phyloP scores from a whole-genome alignment of 2,888 invertebrate species.

The Drosophila tanythrix region DNA sequence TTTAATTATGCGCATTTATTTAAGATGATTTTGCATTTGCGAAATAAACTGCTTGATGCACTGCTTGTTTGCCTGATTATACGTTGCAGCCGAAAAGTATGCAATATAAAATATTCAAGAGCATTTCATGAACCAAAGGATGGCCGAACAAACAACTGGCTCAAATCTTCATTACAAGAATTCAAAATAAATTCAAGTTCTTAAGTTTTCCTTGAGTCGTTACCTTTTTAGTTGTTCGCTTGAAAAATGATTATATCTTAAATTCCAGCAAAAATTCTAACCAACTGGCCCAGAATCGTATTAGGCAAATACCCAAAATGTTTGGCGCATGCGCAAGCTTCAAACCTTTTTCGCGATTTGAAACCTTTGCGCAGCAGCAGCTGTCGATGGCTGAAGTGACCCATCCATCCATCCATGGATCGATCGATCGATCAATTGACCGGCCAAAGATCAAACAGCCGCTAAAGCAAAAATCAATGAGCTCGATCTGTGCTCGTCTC shows the following conservation, averaged over 20 bases:
- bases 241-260: constrained; percentile 8
- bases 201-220: not conserved
- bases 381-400: constrained; percentile 42
- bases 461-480: constrained; percentile 71
- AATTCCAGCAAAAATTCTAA: constrained; percentile 27
- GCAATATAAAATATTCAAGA: not conserved
- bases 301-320: constrained; percentile 55
- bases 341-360: constrained; percentile 79
- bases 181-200: not conserved
- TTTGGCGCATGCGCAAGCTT: constrained; percentile 77
- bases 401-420: constrained; percentile 24
- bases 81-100: constrained; percentile 6
- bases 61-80: constrained; percentile 17
- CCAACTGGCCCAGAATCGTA: constrained; percentile 39
- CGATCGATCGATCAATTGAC: constrained; percentile 56
- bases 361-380: constrained; percentile 60
- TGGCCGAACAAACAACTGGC: not conserved
- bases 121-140: not conserved
- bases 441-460: constrained; percentile 76
- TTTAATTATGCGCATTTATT: constrained; percentile 33
- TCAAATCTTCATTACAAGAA: not conserved
- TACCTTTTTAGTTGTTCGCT: not conserved
- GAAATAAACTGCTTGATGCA: constrained; percentile 22
- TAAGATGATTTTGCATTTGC: not conserved
- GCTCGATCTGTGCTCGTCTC: constrained; percentile 49